Evolutionary conservation across 2,888 invertebrate genomes (phyloP), one percentile per base, ranked within the genome.

Genomic region (Andrena chrysosceles): DNA sequence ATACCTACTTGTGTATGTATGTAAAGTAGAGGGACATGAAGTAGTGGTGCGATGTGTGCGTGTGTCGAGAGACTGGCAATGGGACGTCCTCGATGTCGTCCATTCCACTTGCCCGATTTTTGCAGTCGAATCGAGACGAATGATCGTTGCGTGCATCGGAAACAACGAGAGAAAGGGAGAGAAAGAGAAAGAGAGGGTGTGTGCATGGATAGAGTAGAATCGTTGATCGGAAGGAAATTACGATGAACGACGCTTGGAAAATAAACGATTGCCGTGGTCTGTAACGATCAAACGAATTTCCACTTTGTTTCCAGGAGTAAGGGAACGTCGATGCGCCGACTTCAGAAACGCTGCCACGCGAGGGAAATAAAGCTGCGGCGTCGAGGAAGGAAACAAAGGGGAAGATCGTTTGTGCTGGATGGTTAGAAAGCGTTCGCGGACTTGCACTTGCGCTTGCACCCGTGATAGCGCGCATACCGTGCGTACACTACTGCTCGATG

Each of bases 161-260:
- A 63, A 78, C 10, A 68, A n/a, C 31, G 70, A 66, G 60, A 54
- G 72, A 72, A 29, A 48, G 52, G 23, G 73, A 64, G 73, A 35
- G 31, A 20, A 26, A 26, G 54, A 54, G 60, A 48, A 6, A 26
- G 52, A 8, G 56, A 23, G 42, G 20, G 35, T 20, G 42, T 13
- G 20, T 23, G 35, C 48, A 52, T 29, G 69, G 26, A 69, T 8
- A 20, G 33, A 33, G 4, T 31, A 35, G 42, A 29, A 6, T 35
- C 16, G 16, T 73, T 23, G 13, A 52, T 13, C 35, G 20, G 35
- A 42, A 59, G n/a, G 42, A 29, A 26, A 29, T 8, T n/a, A n/a
- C n/a, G 29, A 13, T 26, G 42, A 23, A 35, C n/a, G 42, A 29
- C 5, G 42, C n/a, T n/a, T 8, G 33, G 2, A 10, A 10, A 20